Conservation (phyloP, 2,797 vertebrate species). For the Toxotes lorentzi region DNA sequence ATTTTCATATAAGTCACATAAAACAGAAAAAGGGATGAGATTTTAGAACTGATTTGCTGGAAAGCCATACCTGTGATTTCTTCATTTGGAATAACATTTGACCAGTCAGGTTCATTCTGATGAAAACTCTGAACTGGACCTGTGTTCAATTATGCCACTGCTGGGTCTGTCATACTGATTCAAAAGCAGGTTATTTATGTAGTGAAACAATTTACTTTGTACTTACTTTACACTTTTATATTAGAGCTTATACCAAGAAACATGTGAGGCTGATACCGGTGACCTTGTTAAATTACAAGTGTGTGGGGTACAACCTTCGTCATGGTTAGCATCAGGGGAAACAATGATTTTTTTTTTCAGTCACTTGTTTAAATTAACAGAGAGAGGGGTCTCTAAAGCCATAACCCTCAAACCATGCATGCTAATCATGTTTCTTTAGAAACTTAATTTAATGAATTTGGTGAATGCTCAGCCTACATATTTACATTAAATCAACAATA, state of each 20-base stretch:
- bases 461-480: not conserved
- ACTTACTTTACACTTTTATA: slow-evolving; percentile 2
- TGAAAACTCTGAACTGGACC: slow-evolving; percentile 38
- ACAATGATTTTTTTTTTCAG: not conserved
- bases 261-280: not conserved
- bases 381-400: not conserved
- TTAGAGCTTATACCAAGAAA: not conserved
- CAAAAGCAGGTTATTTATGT: slow-evolving; percentile 36
- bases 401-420: not conserved
- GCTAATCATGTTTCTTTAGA: slow-evolving; percentile 1
- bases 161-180: slow-evolving; percentile 48
- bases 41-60: slow-evolving; percentile 70
- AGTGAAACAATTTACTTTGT: not conserved
- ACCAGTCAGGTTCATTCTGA: slow-evolving; percentile 52
- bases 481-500: not conserved
- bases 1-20: slow-evolving; percentile 81
- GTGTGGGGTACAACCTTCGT: not conserved
- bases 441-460: not conserved
- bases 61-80: slow-evolving; percentile 18
- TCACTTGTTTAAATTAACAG: slow-evolving; percentile 4
- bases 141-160: slow-evolving; percentile 25
- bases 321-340: not conserved
- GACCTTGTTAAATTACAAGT: not conserved
- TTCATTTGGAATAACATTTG: slow-evolving; percentile 55
- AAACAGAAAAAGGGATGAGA: slow-evolving; percentile 77